These are phyloP conservation scores for Zingel zingel DNA, from an alignment of 2,113 vertebrate genomes.

Conservation along the genomic window DNA sequence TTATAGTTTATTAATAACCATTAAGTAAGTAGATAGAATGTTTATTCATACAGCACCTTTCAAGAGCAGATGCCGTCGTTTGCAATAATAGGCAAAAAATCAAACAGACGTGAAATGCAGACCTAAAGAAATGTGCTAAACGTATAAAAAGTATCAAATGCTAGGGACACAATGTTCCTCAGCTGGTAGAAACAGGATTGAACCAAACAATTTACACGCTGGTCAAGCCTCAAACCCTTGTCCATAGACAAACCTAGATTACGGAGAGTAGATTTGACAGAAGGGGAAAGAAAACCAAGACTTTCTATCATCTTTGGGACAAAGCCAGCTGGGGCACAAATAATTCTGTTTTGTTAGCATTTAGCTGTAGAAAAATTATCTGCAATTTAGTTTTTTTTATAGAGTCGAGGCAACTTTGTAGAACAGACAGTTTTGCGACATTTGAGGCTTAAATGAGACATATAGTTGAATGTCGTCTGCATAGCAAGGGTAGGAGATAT, in stretches of 20 bases:
- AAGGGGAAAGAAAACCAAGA: not conserved
- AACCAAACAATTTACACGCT: not conserved
- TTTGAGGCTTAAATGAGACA: not conserved
- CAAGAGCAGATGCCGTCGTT: not conserved
- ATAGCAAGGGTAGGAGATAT: not conserved
- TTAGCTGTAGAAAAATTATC: no score
- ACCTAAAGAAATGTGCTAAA: not conserved
- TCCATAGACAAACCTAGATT: not conserved
- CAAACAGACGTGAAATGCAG: not conserved
- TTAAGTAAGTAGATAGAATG: not conserved
- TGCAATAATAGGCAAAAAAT: no score
- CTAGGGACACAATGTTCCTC: not conserved
- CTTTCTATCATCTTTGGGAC: not conserved
- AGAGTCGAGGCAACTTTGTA: not conserved
- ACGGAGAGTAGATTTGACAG: not conserved
- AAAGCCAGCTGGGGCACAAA: not conserved
- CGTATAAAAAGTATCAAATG: not conserved
- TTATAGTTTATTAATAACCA: slow-evolving; percentile 4
- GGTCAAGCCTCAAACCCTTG: not conserved
- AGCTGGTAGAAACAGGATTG: not conserved
- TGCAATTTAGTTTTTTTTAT: no score
- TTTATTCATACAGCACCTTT: not conserved
- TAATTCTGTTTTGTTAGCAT: no score
- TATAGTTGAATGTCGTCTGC: not conserved
- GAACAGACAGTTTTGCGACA: not conserved